Percentiles rank a stretch among this genome's conserved stretches.
Evolutionary conservation across 2,113 vertebrate genomes (phyloP).

Genomic region (Capra hircus): DNA sequence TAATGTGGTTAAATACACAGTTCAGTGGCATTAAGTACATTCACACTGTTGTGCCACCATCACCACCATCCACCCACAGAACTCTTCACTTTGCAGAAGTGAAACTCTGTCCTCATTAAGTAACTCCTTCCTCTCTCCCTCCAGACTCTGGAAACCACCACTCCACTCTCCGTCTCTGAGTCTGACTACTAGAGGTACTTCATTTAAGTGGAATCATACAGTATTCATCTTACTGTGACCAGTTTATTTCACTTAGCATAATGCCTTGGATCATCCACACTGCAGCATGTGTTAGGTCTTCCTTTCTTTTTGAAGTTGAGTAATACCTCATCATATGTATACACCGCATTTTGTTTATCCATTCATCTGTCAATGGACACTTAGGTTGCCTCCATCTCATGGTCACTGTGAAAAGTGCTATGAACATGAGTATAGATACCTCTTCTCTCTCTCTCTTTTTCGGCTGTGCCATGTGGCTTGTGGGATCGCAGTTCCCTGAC

Average conservation of each 20-base stretch:
- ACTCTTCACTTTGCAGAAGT: neutral
- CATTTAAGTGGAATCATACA: neutral
- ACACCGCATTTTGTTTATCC: neutral
- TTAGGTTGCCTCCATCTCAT: neutral
- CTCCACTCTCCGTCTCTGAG: neutral
- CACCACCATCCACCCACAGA: neutral
- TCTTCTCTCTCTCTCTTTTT: neutral
- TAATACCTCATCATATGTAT: neutral
- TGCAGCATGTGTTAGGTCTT: neutral
- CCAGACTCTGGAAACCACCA: neutral
- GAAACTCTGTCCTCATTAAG: neutral
- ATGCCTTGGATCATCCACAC: neutral
- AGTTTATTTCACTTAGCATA: neutral
- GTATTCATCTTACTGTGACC: neutral
- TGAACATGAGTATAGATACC: neutral
- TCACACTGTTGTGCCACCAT: neutral
- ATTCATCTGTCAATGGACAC: neutral
- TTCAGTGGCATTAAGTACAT: neutral
- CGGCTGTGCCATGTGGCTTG: neutral
- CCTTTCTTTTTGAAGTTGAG: neutral
- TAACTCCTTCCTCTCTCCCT: neutral
- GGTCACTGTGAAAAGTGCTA: neutral
- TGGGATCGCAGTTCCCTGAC: neutral
- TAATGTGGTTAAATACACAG: neutral
- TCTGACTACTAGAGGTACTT: neutral